Base-by-base conservation (phyloP, 2,888 invertebrate genomes). In the Seira musarum region DNA sequence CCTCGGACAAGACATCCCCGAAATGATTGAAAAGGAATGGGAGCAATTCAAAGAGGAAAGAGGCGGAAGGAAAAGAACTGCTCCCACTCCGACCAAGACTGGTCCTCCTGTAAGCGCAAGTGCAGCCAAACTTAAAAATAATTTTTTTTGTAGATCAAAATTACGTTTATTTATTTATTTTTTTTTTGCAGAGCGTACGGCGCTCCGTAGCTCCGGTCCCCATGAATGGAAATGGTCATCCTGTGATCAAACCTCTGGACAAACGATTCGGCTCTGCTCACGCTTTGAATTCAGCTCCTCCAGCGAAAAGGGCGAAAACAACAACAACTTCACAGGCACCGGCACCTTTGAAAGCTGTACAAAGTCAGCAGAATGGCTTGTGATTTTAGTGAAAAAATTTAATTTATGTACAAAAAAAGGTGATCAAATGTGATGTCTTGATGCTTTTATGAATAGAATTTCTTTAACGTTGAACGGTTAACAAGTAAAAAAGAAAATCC, bases 11-110 rank as follows among this genome's bases (percentile, higher is more conserved):
- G 79, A 82, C 30, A 80, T 84, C 15, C 71, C 70, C 10, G n/a
- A 1, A 10, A 75, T 84, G 71, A 80, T 84, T 61, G 81, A 79
- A 15, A 61, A 71, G 15, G 82, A 84, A 19, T 82, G 82, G 83
- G 64, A 77, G 25, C 1, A 40, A 1, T 82, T 82, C 61, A 82
- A 82, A 19, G 77, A 77, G 15, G 76, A 78, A 63, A 81, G 70
- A 35, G 40, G 30, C 0, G 60, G 49, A 1, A 82, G 61, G 24
- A 83, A 82, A 69, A n/a, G 46, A 2, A 40, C 10, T 2, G 63
- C 69, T 40, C 60, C 68, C 21, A 67, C 25, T 21, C 72, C 79
- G 22, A 68, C 71, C 6, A 72, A 72, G 0, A 35, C 24, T 1
- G 46, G n/a, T n/a, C n/a, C n/a, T n/a, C n/a, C n/a, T n/a, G n/a